phyloP scores from a whole-genome alignment of 2,888 invertebrate species.

The Dryocosmus kuriphilus region DNA sequence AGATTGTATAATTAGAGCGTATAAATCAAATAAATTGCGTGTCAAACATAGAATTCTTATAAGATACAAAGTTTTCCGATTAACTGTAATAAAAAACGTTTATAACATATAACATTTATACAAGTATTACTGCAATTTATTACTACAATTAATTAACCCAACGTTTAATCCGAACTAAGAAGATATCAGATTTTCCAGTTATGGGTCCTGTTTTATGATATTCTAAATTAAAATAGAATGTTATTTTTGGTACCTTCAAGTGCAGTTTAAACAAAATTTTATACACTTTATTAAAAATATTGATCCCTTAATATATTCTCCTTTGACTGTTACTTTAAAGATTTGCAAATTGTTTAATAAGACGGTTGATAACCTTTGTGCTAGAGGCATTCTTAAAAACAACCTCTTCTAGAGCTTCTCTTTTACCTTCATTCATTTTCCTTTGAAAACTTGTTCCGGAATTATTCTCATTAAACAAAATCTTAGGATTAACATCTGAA shows the following conservation, averaged over 20 bases:
- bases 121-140: too few species aligned
- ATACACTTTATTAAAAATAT: background rate
- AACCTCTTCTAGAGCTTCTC: constrained; percentile 15
- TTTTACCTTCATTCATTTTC: constrained; percentile 12
- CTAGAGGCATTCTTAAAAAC: constrained; percentile 1
- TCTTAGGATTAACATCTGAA: background rate
- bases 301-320: background rate
- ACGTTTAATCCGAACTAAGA: background rate
- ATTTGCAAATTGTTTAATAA: constrained; percentile 4
- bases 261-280: too few species aligned
- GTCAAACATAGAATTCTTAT: too few species aligned
- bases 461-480: constrained; percentile 2
- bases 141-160: constrained; percentile 24
- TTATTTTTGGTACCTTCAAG: too few species aligned
- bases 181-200: background rate
- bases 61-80: too few species aligned
- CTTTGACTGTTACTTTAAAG: background rate
- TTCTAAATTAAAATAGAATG: background rate
- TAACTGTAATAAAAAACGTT: too few species aligned
- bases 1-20: too few species aligned
- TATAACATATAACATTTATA: too few species aligned
- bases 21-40: too few species aligned
- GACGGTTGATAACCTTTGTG: constrained; percentile 10
- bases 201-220: background rate
- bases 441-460: constrained; percentile 13